phyloP scores from a whole-genome alignment of 1,140 invertebrate genomes.

The Bombyx mori region ASM3026992v2 NC_085127.1:13544001-13544500 shows the following conservation, averaged over 20 bases:
- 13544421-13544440: conserved; percentile 72
- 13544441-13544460: conserved; percentile 1
- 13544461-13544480: too few species aligned
- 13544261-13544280: conserved; percentile 59
- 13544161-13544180: neutral
- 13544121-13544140: too few species aligned
- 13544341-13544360: conserved; percentile 75
- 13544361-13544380: conserved; percentile 79
- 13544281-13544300: conserved; percentile 75
- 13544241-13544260: conserved; percentile 43
- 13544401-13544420: conserved; percentile 83
- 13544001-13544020: too few species aligned
- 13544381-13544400: conserved; percentile 79
- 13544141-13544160: neutral
- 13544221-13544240: conserved; percentile 54
- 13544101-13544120: too few species aligned
- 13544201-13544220: conserved; percentile 59
- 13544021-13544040: too few species aligned
- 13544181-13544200: neutral
- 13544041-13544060: too few species aligned
- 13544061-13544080: too few species aligned
- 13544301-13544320: conserved; percentile 79
- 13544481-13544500: too few species aligned
- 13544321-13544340: conserved; percentile 71
- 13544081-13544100: too few species aligned